Evolutionary conservation across 2,113 vertebrate genomes (phyloP).

Genomic region (Neogobius melanostomus): DNA sequence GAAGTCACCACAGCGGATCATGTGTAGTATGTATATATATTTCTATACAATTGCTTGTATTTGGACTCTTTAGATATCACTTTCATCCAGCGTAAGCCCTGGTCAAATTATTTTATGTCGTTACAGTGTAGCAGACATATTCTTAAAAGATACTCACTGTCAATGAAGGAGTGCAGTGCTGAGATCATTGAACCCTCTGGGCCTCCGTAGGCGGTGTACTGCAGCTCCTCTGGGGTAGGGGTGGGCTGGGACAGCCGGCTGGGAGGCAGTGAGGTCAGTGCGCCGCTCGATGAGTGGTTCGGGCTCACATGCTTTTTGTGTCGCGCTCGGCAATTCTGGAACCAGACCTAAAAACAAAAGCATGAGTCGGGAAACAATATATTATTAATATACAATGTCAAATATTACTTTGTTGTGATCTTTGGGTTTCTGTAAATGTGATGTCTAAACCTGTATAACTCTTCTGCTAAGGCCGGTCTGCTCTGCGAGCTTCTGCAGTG

Average conservation of each 20-base stretch:
- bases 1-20: too few species aligned
- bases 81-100: background rate
- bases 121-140: background rate
- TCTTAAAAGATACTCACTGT: constrained; percentile 80
- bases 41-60: too few species aligned
- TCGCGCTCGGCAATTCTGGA: constrained; percentile 94
- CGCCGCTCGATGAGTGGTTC: constrained; percentile 82
- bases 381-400: too few species aligned
- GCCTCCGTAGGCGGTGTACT: constrained; percentile 86
- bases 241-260: constrained; percentile 85
- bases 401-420: too few species aligned
- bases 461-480: constrained; percentile 96
- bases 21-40: too few species aligned
- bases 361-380: background rate
- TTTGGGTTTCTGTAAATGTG: too few species aligned
- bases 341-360: constrained; percentile 86
- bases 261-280: constrained; percentile 81
- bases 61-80: too few species aligned
- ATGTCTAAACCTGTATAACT: constrained; percentile 90
- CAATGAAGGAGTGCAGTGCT: constrained; percentile 90
- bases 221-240: constrained; percentile 87
- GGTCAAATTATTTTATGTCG: constrained; percentile 1
- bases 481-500: constrained; percentile 95
- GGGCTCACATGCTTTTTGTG: constrained; percentile 96
- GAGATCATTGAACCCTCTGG: constrained; percentile 88